These are phyloP conservation scores for Drosophila prostipennis DNA, from an alignment of 2,888 invertebrate genomes.

Conservation along the genomic window DNA sequence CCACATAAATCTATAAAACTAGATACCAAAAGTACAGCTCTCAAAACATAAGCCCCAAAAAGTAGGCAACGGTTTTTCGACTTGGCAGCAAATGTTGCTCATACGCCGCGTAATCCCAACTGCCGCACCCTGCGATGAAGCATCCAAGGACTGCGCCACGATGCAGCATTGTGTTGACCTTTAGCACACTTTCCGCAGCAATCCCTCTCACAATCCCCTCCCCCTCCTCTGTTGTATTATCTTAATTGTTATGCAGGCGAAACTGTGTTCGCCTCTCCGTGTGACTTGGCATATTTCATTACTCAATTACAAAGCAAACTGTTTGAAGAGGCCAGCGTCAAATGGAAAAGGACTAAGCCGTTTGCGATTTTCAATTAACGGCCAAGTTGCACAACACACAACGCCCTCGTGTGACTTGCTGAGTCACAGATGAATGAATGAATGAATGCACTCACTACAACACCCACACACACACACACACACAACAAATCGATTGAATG, in stretches of 20 bases:
- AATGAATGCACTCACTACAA: slow-evolving; percentile 9
- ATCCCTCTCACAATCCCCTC: not conserved
- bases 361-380: slow-evolving; percentile 72
- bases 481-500: slow-evolving; percentile 33
- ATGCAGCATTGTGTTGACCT: slow-evolving; percentile 43
- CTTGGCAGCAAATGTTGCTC: slow-evolving; percentile 1
- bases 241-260: slow-evolving; percentile 54
- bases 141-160: slow-evolving; percentile 40
- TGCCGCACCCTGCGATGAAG: slow-evolving; percentile 8
- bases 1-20: not conserved
- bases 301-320: slow-evolving; percentile 73
- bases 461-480: no score
- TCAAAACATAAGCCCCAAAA: not conserved
- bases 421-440: slow-evolving; percentile 12
- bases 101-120: slow-evolving; percentile 28
- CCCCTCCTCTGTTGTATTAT: slow-evolving; percentile 21
- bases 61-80: slow-evolving; percentile 5
- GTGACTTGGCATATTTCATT: slow-evolving; percentile 61
- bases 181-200: slow-evolving; percentile 29
- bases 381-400: slow-evolving; percentile 24
- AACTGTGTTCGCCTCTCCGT: slow-evolving; percentile 4
- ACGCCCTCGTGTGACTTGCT: not conserved
- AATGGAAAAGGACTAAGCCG: slow-evolving; percentile 25
- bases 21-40: not conserved
- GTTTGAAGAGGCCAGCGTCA: slow-evolving; percentile 18